Evolutionary conservation across 2,113 vertebrate species (phyloP), one percentile per base, ranked within the genome.

Genomic region (Trichomycterus rosablanca): DNA sequence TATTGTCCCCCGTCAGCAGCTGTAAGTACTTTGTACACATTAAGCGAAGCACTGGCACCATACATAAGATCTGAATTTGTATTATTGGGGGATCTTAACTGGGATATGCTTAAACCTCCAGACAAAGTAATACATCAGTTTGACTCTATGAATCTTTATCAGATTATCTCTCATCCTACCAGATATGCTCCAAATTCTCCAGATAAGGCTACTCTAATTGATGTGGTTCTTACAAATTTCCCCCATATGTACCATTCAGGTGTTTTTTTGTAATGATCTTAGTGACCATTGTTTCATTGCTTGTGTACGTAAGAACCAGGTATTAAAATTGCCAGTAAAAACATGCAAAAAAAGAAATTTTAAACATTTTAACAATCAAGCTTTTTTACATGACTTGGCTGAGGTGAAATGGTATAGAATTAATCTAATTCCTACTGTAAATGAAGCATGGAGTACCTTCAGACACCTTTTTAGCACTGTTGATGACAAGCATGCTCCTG

Each of bases 301-400:
- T 15, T 54, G 32, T 39, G 34, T 54, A n/a, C 1, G 32, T 37
- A 32, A 9, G 30, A 32, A 32, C 30, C 30, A 32, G 30, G 30
- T 32, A 9, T 32, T 37, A 37, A 37, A 37, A 37, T 10, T 37
- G 34, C 34, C 34, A 7, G 34, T 11, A 7, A 5, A 37, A 11
- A 37, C 11, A 3, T 37, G 34, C 16, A 45, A 18, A 9, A 19
- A 45, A 8, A 20, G 19, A 45, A 19, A 45, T 45, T 45, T 45
- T 45, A 45, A 20, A 12, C 43, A 20, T 45, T 45, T 20, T 45
- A 45, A 20, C 14, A 45, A 45, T 19, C 43, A 45, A 18, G 43
- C 43, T 20, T 45, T 45, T 45, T 45, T 45, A 45, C 19, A 18
- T 45, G 43, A 45, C 16, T 45, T 45, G 43, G 43, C 43, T 45